Evolutionary conservation across 2,888 invertebrate species (phyloP).

Genomic region (Brachypalpus laphriformis): DNA sequence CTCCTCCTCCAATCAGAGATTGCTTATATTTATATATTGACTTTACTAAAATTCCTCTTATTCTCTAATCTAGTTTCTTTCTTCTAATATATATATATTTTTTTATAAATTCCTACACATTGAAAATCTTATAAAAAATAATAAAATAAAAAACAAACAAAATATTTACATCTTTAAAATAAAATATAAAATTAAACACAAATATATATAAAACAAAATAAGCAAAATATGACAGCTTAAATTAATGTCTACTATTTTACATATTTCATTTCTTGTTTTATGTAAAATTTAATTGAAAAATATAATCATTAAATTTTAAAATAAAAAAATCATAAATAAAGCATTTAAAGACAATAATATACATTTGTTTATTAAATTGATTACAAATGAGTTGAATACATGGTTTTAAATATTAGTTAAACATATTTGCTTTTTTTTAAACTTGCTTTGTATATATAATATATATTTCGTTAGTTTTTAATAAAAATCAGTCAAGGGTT

Average conservation of each 20-base stretch:
- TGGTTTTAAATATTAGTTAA: slow-evolving; percentile 27
- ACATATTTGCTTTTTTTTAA: slow-evolving; percentile 27
- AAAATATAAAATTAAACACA: slow-evolving; percentile 33
- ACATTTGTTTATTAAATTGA: slow-evolving; percentile 28
- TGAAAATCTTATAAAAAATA: slow-evolving; percentile 5
- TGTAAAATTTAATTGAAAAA: neutral
- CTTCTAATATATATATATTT: slow-evolving; percentile 39
- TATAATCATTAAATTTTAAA: neutral
- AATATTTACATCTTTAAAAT: slow-evolving; percentile 32
- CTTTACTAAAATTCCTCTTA: slow-evolving; percentile 11
- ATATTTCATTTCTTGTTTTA: neutral
- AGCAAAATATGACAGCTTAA: slow-evolving; percentile 26
- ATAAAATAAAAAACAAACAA: slow-evolving; percentile 37
- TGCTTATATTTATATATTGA: neutral
- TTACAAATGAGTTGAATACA: slow-evolving; percentile 35
- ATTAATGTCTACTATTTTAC: slow-evolving; percentile 19
- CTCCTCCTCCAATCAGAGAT: neutral
- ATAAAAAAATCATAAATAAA: slow-evolving; percentile 24
- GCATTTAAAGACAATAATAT: slow-evolving; percentile 21
- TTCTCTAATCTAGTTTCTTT: slow-evolving; percentile 1
- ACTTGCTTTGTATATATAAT: slow-evolving; percentile 8
- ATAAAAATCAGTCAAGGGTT: slow-evolving; percentile 66
- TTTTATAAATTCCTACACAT: slow-evolving; percentile 35
- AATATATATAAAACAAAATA: slow-evolving; percentile 11
- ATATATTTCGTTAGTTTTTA: slow-evolving; percentile 21